A percentile compares a stretch with the other conserved stretches of the same genome.
Evolutionary conservation across 2,888 invertebrate species (phyloP).

Genomic region (Metacarcinus magister): DNA sequence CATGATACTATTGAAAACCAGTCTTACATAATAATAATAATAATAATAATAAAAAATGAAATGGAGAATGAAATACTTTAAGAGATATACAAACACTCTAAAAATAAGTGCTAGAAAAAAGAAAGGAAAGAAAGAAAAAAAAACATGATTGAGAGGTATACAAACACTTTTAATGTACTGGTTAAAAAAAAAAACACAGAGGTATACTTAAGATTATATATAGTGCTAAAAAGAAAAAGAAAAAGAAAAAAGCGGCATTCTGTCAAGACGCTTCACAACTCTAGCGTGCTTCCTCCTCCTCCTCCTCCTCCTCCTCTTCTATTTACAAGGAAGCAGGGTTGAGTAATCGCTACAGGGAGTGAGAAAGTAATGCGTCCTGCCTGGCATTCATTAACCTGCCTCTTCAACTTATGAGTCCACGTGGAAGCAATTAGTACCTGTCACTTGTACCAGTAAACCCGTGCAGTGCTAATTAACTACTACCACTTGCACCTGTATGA

Average conservation of each 20-base stretch:
- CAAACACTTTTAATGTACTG: no score
- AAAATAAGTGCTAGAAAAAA: not conserved
- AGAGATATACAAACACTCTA: not conserved
- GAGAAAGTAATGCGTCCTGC: not conserved
- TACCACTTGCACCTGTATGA: not conserved
- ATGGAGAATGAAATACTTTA: not conserved
- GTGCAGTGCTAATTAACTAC: not conserved
- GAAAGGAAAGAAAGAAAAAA: not conserved
- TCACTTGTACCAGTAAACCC: not conserved
- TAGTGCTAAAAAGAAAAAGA: no score
- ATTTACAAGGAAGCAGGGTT: not conserved
- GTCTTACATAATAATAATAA: no score
- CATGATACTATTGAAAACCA: no score
- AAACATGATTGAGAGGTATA: no score
- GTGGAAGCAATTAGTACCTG: not conserved
- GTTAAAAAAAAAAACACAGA: no score
- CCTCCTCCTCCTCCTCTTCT: no score
- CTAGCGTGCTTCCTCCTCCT: no score
- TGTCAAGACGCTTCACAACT: no score
- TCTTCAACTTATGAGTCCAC: not conserved
- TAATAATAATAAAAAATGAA: not conserved
- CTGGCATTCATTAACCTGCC: not conserved
- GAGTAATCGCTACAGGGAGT: not conserved
- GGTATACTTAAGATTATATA: no score
- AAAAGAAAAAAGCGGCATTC: no score